phyloP scores from a whole-genome alignment of 2,113 vertebrate genomes.

The Mandrillus leucophaeus region DNA sequence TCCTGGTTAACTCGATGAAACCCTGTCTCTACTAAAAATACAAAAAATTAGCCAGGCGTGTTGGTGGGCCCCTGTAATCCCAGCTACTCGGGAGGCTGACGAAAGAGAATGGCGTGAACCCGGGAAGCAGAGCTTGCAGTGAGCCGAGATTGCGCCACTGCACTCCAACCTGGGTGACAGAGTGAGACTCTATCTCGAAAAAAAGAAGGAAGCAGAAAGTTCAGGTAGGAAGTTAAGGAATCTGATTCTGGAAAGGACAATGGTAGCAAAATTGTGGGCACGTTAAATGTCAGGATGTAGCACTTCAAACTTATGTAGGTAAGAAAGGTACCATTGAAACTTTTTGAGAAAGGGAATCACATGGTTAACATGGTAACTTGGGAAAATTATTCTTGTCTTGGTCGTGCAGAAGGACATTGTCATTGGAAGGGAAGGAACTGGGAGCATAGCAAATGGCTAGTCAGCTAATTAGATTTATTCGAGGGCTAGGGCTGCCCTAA shows the following conservation, averaged over 20 bases:
- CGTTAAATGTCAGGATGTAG: neutral
- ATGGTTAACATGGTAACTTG: neutral
- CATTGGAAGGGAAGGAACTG: neutral
- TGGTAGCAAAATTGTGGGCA: neutral
- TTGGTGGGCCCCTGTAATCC: too few species aligned
- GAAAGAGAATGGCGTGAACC: too few species aligned
- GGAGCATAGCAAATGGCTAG: neutral
- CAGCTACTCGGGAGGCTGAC: too few species aligned
- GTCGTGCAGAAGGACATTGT: neutral
- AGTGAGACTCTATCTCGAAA: too few species aligned
- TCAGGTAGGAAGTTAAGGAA: neutral
- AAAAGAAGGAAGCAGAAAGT: neutral
- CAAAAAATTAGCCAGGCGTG: too few species aligned
- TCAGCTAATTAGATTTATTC: too few species aligned
- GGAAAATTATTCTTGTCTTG: neutral
- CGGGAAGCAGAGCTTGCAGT: too few species aligned
- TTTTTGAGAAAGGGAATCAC: neutral
- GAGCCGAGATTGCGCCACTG: too few species aligned
- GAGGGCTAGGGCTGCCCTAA: accelerated
- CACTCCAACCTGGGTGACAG: too few species aligned
- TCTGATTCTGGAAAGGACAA: neutral
- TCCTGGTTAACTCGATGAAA: too few species aligned
- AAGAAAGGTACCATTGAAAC: too few species aligned
- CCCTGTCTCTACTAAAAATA: too few species aligned
- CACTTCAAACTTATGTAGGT: neutral